Conservation (phyloP, 2,888 invertebrate species). For the Penaeus monodon region DNA sequence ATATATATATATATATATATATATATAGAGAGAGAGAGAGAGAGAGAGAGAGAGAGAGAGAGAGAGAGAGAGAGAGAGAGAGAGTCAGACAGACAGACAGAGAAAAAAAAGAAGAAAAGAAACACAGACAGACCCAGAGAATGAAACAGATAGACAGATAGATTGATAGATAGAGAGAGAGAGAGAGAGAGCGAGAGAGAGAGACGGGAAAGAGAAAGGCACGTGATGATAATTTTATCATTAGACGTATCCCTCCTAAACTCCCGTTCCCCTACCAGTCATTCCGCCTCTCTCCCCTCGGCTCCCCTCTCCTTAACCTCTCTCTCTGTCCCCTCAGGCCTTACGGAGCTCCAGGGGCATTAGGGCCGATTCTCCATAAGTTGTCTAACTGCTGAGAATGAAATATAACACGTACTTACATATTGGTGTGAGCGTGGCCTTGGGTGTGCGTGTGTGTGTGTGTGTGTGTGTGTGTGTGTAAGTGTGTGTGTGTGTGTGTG, state of each 20-base stretch:
- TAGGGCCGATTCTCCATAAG: too few relatives aligned
- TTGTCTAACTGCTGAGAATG: too few relatives aligned
- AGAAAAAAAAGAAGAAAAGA: background rate
- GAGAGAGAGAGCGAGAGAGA: background rate
- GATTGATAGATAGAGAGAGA: constrained; percentile 19
- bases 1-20: too few relatives aligned
- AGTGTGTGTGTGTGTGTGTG: background rate
- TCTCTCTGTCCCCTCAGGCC: too few relatives aligned
- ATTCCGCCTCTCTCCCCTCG: too few relatives aligned
- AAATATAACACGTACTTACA: too few relatives aligned
- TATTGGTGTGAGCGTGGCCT: background rate
- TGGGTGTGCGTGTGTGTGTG: background rate
- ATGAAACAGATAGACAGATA: background rate
- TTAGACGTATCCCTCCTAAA: background rate
- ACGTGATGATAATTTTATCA: background rate
- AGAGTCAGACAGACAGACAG: too few relatives aligned
- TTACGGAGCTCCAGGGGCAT: too few relatives aligned
- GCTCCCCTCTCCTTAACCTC: too few relatives aligned
- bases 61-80: too few relatives aligned
- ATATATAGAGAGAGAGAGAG: too few relatives aligned
- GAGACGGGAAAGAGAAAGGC: background rate
- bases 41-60: too few relatives aligned
- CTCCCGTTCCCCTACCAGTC: background rate
- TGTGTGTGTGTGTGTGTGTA: background rate
- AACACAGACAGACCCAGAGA: background rate